Base-by-base conservation (phyloP, 2,888 invertebrate species). In the Neoascia interrupta region DNA sequence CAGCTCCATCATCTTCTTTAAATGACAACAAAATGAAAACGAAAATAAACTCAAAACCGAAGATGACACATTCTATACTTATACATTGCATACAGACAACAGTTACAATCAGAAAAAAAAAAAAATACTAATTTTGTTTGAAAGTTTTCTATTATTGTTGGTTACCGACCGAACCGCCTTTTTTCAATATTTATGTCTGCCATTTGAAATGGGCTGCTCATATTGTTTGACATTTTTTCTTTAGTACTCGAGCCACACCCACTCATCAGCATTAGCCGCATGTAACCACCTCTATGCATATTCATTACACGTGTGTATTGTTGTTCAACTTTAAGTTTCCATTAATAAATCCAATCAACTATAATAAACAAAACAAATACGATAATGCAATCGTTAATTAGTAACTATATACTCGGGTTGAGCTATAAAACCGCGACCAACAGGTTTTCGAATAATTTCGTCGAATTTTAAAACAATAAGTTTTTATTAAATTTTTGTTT, bases 151-250 rank as follows among this genome's bases (percentile, higher is more conserved):
- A 49, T 34, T 34, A n/a, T n/a, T n/a, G n/a, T n/a, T n/a, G n/a
- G n/a, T 19, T 28, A 19, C 5, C 28, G 18, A 51, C 19, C 6
- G 5, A 15, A 15, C 4, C 4, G 19, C 0, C 13, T 11, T 18
- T 41, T n/a, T n/a, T n/a, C 41, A 41, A 41, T 41, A 31, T 49
- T 28, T 49, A 39, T 41, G 49, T 26, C 49, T n/a, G n/a, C n/a
- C n/a, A n/a, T n/a, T n/a, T n/a, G n/a, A n/a, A n/a, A n/a, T n/a
- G n/a, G n/a, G n/a, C n/a, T n/a, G n/a, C n/a, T n/a, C 26, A 61
- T 36, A 53, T 18, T 26, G 34, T 53, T 64, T 64, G 64, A 64
- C 64, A 64, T 53, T 64, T 58, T 39, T 21, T 23, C n/a, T n/a
- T 31, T 31, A 3, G 36, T 15, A 26, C 47, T 21, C 31, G 26